These are phyloP conservation scores for Cylindroiulus punctatus DNA, from an alignment of 2,888 invertebrate genomes.

Conservation along the genomic window DNA sequence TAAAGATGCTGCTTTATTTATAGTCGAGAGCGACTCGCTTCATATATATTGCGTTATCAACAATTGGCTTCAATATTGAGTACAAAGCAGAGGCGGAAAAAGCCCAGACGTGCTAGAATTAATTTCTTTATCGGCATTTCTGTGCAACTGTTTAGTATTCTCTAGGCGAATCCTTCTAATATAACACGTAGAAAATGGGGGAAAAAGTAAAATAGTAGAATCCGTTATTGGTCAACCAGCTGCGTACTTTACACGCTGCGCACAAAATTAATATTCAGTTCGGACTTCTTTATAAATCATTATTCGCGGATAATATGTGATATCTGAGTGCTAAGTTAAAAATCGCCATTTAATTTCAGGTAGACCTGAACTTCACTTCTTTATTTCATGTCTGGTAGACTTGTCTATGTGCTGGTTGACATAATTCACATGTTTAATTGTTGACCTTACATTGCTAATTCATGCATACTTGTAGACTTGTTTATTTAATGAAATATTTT, in stretches of 20 bases:
- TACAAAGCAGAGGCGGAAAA: slow-evolving; percentile 33
- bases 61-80: slow-evolving; percentile 28
- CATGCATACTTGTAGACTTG: no score
- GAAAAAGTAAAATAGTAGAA: background rate
- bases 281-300: slow-evolving; percentile 37
- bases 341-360: background rate
- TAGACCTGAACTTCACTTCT: no score
- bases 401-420: no score
- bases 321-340: background rate
- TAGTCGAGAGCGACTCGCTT: background rate
- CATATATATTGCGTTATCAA: slow-evolving; percentile 34
- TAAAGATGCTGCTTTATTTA: slow-evolving; percentile 38
- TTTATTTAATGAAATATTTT: no score
- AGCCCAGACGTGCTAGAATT: slow-evolving; percentile 42
- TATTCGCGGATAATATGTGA: background rate
- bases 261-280: slow-evolving; percentile 42
- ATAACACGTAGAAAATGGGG: background rate
- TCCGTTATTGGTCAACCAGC: slow-evolving; percentile 37
- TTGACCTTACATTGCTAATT: no score
- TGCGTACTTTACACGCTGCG: slow-evolving; percentile 16
- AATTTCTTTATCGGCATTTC: slow-evolving; percentile 36
- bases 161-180: slow-evolving; percentile 5
- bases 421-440: no score
- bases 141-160: background rate
- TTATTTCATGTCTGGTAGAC: no score